Percentiles rank a stretch among this genome's conserved stretches.
phyloP scores from a whole-genome alignment of 1,140 invertebrate species.

The Zaprionus taronus region DNA sequence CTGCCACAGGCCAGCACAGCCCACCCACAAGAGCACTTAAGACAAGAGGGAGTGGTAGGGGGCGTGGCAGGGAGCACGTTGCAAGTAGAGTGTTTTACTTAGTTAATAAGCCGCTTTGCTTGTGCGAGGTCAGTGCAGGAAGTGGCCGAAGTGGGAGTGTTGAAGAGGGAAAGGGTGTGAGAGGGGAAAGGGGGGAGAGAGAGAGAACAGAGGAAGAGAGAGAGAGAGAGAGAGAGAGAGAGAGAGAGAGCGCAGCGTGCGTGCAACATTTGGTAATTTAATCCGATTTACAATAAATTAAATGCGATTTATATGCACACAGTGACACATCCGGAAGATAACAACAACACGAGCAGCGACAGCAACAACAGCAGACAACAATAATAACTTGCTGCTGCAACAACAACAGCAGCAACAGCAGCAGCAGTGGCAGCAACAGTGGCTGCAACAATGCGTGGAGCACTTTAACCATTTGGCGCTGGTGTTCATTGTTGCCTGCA shows the following conservation, averaged over 20 bases:
- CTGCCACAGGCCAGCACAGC: neutral
- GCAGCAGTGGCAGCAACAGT: neutral
- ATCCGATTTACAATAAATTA: constrained; percentile 84
- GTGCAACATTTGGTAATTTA: constrained; percentile 83
- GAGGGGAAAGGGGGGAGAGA: too few species aligned
- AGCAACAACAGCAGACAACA: constrained; percentile 57
- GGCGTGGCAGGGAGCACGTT: constrained; percentile 12
- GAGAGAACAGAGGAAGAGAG: neutral
- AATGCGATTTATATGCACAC: constrained; percentile 83
- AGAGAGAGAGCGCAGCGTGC: constrained; percentile 43
- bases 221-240: constrained; percentile 3
- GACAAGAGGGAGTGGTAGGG: neutral
- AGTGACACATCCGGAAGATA: constrained; percentile 83
- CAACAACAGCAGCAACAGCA: constrained; percentile 32
- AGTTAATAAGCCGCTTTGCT: constrained; percentile 75
- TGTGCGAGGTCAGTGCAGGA: neutral
- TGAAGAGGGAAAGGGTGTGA: neutral
- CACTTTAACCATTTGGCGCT: constrained; percentile 53
- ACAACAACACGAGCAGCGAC: constrained; percentile 62
- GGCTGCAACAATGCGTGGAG: constrained; percentile 50
- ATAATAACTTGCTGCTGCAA: constrained; percentile 61
- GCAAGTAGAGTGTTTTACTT: constrained; percentile 24
- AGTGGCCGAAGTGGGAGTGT: neutral
- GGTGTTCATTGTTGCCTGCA: constrained; percentile 68
- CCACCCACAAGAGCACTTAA: constrained; percentile 8